A percentile compares a stretch with the other conserved stretches of the same genome.
Conservation (phyloP, 2,888 invertebrate genomes). For the Branchinecta sandiegonensis region DNA sequence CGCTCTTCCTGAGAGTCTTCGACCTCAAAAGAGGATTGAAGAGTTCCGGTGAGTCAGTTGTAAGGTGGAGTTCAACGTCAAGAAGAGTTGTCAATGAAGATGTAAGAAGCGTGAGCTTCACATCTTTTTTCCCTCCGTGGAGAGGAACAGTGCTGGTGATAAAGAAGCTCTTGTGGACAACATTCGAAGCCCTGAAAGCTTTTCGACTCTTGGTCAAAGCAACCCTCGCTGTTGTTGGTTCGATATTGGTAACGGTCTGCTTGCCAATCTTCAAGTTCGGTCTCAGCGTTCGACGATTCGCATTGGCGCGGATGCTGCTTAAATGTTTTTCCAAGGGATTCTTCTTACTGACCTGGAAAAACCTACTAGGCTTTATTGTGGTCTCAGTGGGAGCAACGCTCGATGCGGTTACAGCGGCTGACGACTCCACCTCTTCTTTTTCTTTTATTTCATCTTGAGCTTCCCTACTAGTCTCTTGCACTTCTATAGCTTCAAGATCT, state of each 20-base stretch:
- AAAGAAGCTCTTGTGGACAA: conserved; percentile 29
- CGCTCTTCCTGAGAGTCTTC: not conserved
- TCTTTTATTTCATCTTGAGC: conserved; percentile 12
- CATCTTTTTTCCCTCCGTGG: conserved; percentile 28
- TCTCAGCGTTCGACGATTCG: conserved; percentile 13
- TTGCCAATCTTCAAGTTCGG: conserved; percentile 13
- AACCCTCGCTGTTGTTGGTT: not conserved
- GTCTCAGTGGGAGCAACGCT: conserved; percentile 4
- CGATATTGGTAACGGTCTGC: not conserved
- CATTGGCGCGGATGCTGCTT: conserved; percentile 23
- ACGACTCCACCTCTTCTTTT: conserved; percentile 19
- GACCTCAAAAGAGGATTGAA: conserved; percentile 24
- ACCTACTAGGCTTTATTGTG: not conserved
- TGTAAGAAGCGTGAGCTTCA: conserved; percentile 29
- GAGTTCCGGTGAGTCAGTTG: conserved; percentile 26
- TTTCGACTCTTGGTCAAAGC: not conserved
- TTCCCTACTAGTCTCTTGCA: not conserved
- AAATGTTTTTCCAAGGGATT: conserved; percentile 23
- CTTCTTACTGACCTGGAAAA: not conserved
- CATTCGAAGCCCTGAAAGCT: conserved; percentile 25
- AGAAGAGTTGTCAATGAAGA: conserved; percentile 29
- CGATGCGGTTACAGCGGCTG: not conserved
- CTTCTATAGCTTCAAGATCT: conserved; percentile 19
- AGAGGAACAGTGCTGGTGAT: conserved; percentile 29
- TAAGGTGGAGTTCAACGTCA: conserved; percentile 27